phyloP scores from a whole-genome alignment of 2,888 invertebrate species.

The Oscheius sp. region DNA sequence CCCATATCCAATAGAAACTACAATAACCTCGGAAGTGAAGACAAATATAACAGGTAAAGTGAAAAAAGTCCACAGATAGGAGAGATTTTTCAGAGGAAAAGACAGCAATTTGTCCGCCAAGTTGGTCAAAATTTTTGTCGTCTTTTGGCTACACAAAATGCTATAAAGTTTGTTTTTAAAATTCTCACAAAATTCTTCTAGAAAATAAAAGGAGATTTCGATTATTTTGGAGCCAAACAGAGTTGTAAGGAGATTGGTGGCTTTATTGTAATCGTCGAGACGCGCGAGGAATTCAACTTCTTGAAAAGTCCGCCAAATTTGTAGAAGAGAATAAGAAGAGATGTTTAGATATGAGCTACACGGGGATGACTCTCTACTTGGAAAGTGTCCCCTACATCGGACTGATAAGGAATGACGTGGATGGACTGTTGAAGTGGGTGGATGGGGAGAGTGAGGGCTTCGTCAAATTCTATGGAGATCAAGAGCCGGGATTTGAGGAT shows the following conservation, averaged over 20 bases:
- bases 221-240: slow-evolving; percentile 3
- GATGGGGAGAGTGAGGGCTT: background rate
- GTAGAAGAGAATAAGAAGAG: too few relatives aligned
- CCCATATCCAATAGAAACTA: background rate
- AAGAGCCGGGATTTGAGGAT: background rate
- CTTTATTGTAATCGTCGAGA: background rate
- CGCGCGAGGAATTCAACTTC: background rate
- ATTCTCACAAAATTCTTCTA: background rate
- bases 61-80: background rate
- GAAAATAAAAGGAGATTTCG: background rate
- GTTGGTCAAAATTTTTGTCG: background rate
- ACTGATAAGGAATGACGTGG: slow-evolving; percentile 4
- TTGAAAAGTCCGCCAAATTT: too few relatives aligned
- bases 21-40: background rate
- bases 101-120: background rate
- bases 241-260: background rate
- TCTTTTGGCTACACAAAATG: background rate
- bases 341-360: background rate
- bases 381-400: slow-evolving; percentile 15
- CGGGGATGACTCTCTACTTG: background rate
- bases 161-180: background rate
- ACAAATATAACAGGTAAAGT: background rate
- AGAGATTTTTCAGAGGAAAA: background rate
- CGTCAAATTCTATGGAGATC: background rate
- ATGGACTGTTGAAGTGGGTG: background rate